Evolutionary conservation across 1,140 invertebrate species (phyloP).

Genomic region (Drosophila yakuba): DNA sequence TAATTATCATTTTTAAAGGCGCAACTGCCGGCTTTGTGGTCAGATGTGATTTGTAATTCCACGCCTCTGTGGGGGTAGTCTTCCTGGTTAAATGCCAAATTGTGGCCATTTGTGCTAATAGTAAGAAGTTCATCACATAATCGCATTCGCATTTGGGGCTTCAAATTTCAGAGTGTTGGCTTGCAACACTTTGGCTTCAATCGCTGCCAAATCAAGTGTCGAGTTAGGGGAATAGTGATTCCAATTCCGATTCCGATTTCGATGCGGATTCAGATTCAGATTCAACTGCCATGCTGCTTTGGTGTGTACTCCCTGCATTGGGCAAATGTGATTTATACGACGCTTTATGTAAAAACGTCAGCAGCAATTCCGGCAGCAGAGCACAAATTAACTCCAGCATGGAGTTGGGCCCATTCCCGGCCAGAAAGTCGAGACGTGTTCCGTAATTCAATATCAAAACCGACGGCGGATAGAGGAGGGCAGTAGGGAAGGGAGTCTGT

Average conservation of each 20-base stretch:
- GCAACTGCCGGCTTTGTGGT: slow-evolving; percentile 26
- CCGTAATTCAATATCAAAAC: slow-evolving; percentile 71
- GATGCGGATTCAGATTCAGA: slow-evolving; percentile 10
- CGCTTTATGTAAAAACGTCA: slow-evolving; percentile 76
- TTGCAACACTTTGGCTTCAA: slow-evolving; percentile 60
- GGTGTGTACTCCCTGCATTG: slow-evolving; percentile 51
- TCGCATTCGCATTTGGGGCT: slow-evolving; percentile 49
- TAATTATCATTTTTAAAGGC: no score
- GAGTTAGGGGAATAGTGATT: slow-evolving; percentile 31
- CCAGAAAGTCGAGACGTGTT: slow-evolving; percentile 74
- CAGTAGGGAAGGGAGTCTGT: slow-evolving; percentile 9
- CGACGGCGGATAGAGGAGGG: not conserved
- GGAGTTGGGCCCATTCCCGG: slow-evolving; percentile 6
- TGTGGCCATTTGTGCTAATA: slow-evolving; percentile 78
- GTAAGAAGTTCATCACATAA: slow-evolving; percentile 32
- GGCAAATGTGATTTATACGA: slow-evolving; percentile 72
- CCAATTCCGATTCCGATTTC: slow-evolving; percentile 18
- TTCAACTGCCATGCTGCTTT: slow-evolving; percentile 6
- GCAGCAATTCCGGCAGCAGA: slow-evolving; percentile 66
- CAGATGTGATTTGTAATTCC: slow-evolving; percentile 60
- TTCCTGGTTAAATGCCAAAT: slow-evolving; percentile 40
- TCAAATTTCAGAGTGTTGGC: slow-evolving; percentile 60
- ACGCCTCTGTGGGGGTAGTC: slow-evolving; percentile 15
- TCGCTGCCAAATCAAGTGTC: slow-evolving; percentile 37
- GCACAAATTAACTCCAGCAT: slow-evolving; percentile 72